Percentiles rank a stretch among this genome's conserved stretches.
Evolutionary conservation across 2,113 vertebrate species (phyloP).

Genomic region (Mus pahari): DNA sequence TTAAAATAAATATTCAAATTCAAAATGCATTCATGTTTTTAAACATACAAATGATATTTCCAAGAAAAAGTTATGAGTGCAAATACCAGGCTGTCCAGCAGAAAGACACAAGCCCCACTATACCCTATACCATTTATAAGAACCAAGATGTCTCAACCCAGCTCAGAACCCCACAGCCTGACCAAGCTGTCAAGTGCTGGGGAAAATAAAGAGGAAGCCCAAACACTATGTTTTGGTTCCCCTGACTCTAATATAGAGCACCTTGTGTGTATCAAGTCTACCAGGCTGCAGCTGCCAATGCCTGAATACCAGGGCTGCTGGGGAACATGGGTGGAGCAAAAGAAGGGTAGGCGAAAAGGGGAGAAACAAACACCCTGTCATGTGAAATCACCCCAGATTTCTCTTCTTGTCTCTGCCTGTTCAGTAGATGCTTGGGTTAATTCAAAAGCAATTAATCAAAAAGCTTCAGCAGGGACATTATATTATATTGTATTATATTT

Average conservation of each 20-base stretch:
- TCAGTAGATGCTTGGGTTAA: not conserved
- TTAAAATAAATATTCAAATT: constrained; percentile 43
- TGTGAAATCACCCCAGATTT: not conserved
- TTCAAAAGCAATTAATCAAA: not conserved
- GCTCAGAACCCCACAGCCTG: not conserved
- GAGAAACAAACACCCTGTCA: not conserved
- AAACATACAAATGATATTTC: constrained; percentile 6
- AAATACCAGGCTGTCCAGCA: not conserved
- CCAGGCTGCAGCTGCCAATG: not conserved
- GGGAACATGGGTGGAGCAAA: rapidly evolving
- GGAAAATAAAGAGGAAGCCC: not conserved
- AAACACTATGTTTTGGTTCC: not conserved
- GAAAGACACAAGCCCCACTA: not conserved
- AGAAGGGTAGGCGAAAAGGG: not conserved
- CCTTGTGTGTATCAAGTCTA: not conserved
- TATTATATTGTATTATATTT: not conserved
- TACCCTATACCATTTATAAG: not conserved
- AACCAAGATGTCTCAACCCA: not conserved
- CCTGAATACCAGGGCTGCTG: no score
- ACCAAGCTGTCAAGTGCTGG: not conserved
- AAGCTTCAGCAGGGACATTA: constrained; percentile 4
- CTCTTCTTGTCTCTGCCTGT: not conserved
- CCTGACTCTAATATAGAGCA: not conserved
- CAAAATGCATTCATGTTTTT: not conserved
- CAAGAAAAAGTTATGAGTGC: not conserved